A percentile compares a stretch with the other conserved stretches of the same genome.
phyloP scores from a whole-genome alignment of 2,888 invertebrate species.

The Eupeodes latifasciatus region DNA sequence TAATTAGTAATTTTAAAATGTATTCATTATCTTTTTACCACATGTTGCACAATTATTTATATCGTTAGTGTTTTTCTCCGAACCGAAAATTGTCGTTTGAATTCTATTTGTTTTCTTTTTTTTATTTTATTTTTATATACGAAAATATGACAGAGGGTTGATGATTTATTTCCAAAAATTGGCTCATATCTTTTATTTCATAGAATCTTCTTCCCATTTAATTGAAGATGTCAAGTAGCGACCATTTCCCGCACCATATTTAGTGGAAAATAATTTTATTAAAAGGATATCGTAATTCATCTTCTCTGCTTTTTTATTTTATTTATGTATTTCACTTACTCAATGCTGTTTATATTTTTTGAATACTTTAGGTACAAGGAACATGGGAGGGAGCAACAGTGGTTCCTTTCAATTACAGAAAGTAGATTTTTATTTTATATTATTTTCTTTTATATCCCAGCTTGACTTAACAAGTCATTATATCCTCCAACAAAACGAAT shows the following conservation, averaged over 20 bases:
- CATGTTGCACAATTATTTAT: conserved; percentile 65
- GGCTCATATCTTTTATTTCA: conserved; percentile 51
- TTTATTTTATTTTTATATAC: neutral
- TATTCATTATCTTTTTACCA: no score
- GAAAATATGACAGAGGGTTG: conserved; percentile 55
- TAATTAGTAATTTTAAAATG: no score
- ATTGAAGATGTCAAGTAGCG: conserved; percentile 59
- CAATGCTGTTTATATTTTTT: conserved; percentile 21
- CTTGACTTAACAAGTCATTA: conserved; percentile 70
- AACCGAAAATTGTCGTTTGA: conserved; percentile 46
- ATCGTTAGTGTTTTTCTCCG: conserved; percentile 16
- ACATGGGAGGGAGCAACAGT: conserved; percentile 50
- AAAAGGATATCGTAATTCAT: conserved; percentile 73
- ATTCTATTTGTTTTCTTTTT: conserved; percentile 30
- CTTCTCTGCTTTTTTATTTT: conserved; percentile 48
- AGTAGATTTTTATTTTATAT: conserved; percentile 64
- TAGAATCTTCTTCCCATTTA: conserved; percentile 28
- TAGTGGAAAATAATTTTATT: conserved; percentile 72
- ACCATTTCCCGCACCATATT: conserved; percentile 57
- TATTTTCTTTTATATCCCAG: conserved; percentile 52
- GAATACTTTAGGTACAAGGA: conserved; percentile 11
- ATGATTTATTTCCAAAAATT: conserved; percentile 69
- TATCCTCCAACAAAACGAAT: conserved; percentile 68
- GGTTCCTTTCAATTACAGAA: conserved; percentile 72
- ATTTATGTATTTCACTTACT: conserved; percentile 38